phyloP scores from a whole-genome alignment of 2,888 invertebrate species.

The Cyclophora punctaria region DNA sequence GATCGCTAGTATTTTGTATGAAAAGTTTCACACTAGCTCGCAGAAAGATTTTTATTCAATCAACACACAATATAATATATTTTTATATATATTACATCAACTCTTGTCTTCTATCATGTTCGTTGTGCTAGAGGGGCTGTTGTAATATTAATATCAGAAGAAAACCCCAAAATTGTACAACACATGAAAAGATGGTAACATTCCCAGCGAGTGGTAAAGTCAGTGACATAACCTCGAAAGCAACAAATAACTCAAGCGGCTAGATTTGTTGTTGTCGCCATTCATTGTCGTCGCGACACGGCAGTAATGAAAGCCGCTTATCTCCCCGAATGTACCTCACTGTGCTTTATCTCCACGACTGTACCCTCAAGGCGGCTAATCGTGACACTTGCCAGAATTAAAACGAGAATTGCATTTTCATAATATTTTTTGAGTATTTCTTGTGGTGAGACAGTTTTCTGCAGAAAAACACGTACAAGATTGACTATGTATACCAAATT shows the following conservation, averaged over 20 bases:
- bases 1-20: too few species aligned
- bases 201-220: constrained; percentile 29
- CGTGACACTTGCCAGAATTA: constrained; percentile 22
- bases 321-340: constrained; percentile 47
- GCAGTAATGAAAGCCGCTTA: constrained; percentile 61
- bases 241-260: constrained; percentile 53
- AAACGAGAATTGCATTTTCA: constrained; percentile 16
- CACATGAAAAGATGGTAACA: not conserved
- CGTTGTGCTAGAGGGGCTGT: too few species aligned
- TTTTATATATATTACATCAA: too few species aligned
- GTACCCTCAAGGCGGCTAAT: constrained; percentile 38
- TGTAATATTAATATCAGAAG: too few species aligned
- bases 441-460: too few species aligned
- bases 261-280: constrained; percentile 56
- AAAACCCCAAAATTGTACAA: not conserved
- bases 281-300: constrained; percentile 53
- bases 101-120: too few species aligned
- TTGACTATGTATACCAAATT: too few species aligned
- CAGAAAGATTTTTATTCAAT: too few species aligned
- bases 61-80: too few species aligned
- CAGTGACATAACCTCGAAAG: constrained; percentile 38
- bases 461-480: too few species aligned
- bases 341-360: constrained; percentile 38
- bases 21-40: too few species aligned
- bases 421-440: constrained; percentile 6